These are phyloP conservation scores for Pipistrellus nathusii DNA, from an alignment of 2,797 vertebrate genomes.

Conservation along the genomic window DNA sequence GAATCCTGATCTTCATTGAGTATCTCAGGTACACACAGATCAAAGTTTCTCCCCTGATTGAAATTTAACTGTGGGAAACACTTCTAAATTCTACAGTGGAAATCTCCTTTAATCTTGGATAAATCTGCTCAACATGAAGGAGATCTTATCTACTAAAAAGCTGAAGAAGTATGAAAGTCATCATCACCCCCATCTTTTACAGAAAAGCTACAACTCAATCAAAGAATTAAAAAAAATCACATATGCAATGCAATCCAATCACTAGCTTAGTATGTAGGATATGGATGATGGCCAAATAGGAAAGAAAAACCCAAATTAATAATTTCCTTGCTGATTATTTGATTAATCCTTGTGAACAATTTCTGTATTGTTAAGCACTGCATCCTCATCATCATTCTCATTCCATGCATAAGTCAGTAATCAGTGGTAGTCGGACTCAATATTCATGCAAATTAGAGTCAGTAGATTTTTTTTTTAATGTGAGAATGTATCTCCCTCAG, in stretches of 20 bases:
- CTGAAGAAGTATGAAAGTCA: background rate
- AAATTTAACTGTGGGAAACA: background rate
- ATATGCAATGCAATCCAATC: background rate
- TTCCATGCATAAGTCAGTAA: constrained; percentile 68
- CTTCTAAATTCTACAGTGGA: constrained; percentile 43
- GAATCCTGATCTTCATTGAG: constrained; percentile 35
- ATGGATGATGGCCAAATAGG: background rate
- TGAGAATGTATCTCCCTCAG: background rate
- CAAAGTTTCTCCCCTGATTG: background rate
- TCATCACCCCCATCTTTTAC: background rate
- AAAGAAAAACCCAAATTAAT: constrained; percentile 43
- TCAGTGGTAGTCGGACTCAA: constrained; percentile 76
- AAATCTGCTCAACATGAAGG: background rate
- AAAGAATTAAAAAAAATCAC: background rate
- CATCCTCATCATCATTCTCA: constrained; percentile 64
- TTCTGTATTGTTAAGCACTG: constrained; percentile 5
- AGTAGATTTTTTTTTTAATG: constrained; percentile 54
- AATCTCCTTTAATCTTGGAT: constrained; percentile 26
- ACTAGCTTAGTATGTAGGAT: background rate
- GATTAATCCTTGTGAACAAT: constrained; percentile 45
- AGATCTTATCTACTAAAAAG: constrained; percentile 38
- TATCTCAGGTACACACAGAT: background rate
- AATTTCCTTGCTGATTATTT: constrained; percentile 1
- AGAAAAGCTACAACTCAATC: background rate
- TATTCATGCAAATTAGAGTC: constrained; percentile 72